phyloP scores from a whole-genome alignment of 2,888 invertebrate genomes.

The Synergus laeviventris region DNA sequence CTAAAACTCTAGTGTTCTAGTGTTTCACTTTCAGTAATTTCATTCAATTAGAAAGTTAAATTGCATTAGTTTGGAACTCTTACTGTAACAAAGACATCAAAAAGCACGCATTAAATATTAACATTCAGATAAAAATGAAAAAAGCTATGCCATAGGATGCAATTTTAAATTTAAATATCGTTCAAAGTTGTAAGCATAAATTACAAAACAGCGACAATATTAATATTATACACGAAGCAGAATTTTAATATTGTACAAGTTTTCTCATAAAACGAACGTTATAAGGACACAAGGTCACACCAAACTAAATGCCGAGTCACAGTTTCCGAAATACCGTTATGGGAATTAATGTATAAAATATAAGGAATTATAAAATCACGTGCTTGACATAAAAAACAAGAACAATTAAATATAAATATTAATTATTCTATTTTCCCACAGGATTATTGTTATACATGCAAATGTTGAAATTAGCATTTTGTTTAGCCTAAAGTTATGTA shows the following conservation, averaged over 20 bases:
- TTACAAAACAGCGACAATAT: neutral
- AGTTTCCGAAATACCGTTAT: neutral
- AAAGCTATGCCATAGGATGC: neutral
- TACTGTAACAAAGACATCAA: conserved; percentile 8
- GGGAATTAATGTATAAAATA: conserved; percentile 15
- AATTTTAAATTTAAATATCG: neutral
- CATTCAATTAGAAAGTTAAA: conserved; percentile 29
- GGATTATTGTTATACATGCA: too few species aligned
- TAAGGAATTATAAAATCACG: neutral
- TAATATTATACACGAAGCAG: neutral
- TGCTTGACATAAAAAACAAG: conserved; percentile 14
- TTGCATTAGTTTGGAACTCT: conserved; percentile 27
- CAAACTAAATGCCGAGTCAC: neutral
- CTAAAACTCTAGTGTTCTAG: neutral
- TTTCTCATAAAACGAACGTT: conserved; percentile 9
- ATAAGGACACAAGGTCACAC: neutral
- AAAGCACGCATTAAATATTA: conserved; percentile 1
- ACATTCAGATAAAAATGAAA: conserved; percentile 12
- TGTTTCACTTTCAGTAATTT: conserved; percentile 30
- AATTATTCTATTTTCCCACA: too few species aligned
- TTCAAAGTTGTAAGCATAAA: neutral
- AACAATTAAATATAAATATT: neutral
- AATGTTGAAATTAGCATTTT: too few species aligned
- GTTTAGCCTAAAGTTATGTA: too few species aligned
- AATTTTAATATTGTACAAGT: neutral